These are phyloP conservation scores for Pavo muticus DNA, from an alignment of 2,113 vertebrate species.

Conservation along the genomic window DNA sequence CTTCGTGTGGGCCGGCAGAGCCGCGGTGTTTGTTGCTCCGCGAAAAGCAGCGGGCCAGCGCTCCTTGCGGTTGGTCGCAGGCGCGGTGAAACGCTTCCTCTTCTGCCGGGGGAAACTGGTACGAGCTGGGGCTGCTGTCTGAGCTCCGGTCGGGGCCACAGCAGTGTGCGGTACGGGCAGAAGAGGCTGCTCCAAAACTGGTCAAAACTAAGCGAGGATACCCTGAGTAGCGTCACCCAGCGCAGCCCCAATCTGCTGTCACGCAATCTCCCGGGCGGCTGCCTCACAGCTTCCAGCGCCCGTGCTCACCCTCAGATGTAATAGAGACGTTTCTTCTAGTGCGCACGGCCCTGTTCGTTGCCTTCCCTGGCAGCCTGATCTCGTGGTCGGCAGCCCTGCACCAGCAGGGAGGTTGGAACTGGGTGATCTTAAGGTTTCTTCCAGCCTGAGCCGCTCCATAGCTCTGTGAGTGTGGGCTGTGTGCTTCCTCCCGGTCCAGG, in stretches of 20 bases:
- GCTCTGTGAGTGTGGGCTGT: fast-evolving
- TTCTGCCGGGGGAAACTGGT: fast-evolving
- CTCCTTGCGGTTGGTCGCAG: neutral
- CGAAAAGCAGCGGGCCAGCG: fast-evolving
- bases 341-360: too few species aligned
- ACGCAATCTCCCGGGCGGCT: too few species aligned
- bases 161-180: neutral
- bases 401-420: too few species aligned
- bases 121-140: neutral
- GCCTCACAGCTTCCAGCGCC: too few species aligned
- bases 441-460: neutral
- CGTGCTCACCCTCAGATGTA: too few species aligned
- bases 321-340: too few species aligned
- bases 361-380: too few species aligned
- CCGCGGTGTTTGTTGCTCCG: neutral
- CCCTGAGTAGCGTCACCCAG: fast-evolving
- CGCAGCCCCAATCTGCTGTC: fast-evolving
- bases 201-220: neutral
- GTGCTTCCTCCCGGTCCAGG: neutral
- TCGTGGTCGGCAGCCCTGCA: too few species aligned
- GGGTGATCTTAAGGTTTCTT: too few species aligned
- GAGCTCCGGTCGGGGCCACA: neutral
- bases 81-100: neutral
- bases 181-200: neutral
- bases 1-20: neutral